These are phyloP conservation scores for Drosophila sturtevanti DNA, from an alignment of 1,140 invertebrate species.

Conservation along the genomic window DNA sequence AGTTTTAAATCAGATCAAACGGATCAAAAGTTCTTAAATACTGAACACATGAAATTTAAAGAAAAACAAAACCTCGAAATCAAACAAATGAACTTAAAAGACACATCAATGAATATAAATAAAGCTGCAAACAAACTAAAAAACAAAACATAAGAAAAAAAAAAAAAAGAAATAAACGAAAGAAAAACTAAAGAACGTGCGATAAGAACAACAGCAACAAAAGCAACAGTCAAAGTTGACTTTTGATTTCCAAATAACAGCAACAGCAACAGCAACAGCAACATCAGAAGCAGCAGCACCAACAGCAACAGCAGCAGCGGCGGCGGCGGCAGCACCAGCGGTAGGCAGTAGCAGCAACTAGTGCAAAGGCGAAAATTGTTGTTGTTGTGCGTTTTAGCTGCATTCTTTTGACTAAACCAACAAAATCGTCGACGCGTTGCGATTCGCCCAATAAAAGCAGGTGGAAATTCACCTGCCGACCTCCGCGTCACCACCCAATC, in stretches of 20 bases:
- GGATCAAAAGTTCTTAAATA: too few relatives aligned
- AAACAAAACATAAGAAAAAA: slow-evolving; percentile 11
- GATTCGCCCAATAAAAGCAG: slow-evolving; percentile 3
- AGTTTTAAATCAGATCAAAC: too few relatives aligned
- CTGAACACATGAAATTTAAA: not conserved
- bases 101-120: slow-evolving; percentile 10
- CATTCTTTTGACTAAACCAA: slow-evolving; percentile 21
- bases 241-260: slow-evolving; percentile 47
- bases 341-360: slow-evolving; percentile 26
- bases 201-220: slow-evolving; percentile 55
- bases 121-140: slow-evolving; percentile 3
- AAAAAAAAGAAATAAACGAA: not conserved
- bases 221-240: slow-evolving; percentile 46
- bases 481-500: not conserved
- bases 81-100: slow-evolving; percentile 18
- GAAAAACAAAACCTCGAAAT: slow-evolving; percentile 10
- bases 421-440: not conserved
- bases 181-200: slow-evolving; percentile 51
- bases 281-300: slow-evolving; percentile 5
- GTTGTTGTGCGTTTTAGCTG: slow-evolving; percentile 19
- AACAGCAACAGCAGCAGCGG: slow-evolving; percentile 1
- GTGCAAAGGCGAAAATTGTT: slow-evolving; percentile 29
- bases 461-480: slow-evolving; percentile 8
- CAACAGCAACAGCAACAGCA: not conserved
- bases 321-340: slow-evolving; percentile 19